Evolutionary conservation across 2,888 invertebrate genomes (phyloP).

Genomic region (Volucella inflata): DNA sequence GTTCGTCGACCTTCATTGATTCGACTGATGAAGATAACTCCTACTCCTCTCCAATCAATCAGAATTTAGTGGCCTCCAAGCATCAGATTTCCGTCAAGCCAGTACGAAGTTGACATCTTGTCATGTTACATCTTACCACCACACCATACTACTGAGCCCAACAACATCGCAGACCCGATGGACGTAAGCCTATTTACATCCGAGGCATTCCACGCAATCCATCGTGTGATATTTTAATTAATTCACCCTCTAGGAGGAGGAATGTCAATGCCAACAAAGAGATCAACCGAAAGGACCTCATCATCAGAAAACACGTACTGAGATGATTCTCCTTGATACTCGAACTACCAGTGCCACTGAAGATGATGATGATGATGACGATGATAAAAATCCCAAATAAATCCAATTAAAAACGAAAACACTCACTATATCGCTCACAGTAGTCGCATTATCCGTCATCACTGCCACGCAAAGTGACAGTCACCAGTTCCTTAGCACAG

Average conservation of each 20-base stretch:
- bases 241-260: conserved; percentile 38
- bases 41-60: conserved; percentile 12
- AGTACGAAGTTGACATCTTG: conserved; percentile 37
- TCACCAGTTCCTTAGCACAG: conserved; percentile 11
- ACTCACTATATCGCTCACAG: conserved; percentile 29
- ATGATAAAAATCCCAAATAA: conserved; percentile 72
- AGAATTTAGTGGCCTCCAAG: conserved; percentile 10
- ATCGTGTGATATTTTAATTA: conserved; percentile 71
- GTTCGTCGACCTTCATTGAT: too few species aligned
- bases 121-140: conserved; percentile 29
- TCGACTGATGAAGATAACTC: too few species aligned
- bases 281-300: conserved; percentile 26
- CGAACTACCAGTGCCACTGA: neutral
- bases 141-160: neutral
- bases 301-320: conserved; percentile 30
- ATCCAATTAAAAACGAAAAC: conserved; percentile 71
- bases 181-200: conserved; percentile 6
- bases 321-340: too few species aligned
- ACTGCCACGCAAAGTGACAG: conserved; percentile 39
- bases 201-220: conserved; percentile 19
- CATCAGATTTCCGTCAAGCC: conserved; percentile 34
- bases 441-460: conserved; percentile 72
- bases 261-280: neutral
- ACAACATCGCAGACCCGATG: neutral
- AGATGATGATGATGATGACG: conserved; percentile 35